A percentile compares a stretch with the other conserved stretches of the same genome.
Conservation (phyloP, 2,113 vertebrate genomes). For the Prinia subflava region DNA sequence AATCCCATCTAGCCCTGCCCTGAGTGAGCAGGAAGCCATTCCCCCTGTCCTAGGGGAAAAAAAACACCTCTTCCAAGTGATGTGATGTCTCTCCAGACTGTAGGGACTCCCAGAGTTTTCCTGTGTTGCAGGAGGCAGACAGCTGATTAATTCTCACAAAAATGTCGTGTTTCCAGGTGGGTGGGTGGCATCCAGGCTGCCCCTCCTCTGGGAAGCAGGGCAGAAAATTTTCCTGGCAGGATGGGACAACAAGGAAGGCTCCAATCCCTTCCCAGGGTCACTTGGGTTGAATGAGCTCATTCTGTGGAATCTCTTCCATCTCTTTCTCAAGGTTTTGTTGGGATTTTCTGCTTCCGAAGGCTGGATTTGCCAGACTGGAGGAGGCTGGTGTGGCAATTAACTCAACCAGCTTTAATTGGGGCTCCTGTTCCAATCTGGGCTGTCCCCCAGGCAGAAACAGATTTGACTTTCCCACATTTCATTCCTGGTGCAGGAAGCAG, state of each 20-base stretch:
- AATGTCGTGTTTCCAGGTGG: background rate
- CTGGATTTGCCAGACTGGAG: background rate
- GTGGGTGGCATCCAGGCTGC: background rate
- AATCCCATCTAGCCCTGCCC: background rate
- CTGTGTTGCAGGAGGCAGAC: background rate
- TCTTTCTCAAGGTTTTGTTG: background rate
- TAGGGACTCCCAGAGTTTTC: background rate
- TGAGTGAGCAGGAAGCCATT: background rate
- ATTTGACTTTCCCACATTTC: background rate
- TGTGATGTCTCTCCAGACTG: background rate
- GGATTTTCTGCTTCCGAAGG: background rate
- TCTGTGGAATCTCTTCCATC: background rate
- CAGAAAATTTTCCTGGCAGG: background rate
- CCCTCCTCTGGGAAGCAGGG: background rate
- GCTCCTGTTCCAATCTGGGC: background rate
- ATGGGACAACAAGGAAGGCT: background rate
- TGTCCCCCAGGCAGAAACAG: background rate
- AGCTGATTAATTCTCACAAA: background rate
- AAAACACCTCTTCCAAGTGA: accelerated
- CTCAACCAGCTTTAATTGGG: background rate
- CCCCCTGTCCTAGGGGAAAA: accelerated
- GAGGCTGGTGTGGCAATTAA: background rate
- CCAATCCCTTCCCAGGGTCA: background rate
- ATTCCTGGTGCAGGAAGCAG: background rate
- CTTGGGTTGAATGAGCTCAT: background rate